These are phyloP conservation scores for Charadrius vociferus DNA, from an alignment of 2,113 vertebrate genomes.

Conservation along the genomic window DNA sequence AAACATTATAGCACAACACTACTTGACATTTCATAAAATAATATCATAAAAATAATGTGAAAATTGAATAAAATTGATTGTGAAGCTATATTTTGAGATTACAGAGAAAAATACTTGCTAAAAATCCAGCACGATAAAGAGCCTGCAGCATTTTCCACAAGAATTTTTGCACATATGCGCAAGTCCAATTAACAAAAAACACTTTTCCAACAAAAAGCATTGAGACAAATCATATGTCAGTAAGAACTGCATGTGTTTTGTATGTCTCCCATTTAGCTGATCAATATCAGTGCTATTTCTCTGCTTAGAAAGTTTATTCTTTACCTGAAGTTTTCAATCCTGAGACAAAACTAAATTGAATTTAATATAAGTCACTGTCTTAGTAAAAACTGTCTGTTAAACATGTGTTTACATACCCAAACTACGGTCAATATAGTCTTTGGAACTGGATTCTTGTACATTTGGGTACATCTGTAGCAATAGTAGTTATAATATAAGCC, in stretches of 20 bases:
- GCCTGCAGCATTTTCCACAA: background rate
- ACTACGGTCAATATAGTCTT: background rate
- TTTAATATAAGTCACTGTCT: background rate
- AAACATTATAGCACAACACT: background rate
- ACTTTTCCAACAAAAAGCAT: background rate
- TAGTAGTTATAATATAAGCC: background rate
- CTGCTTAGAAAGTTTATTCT: background rate
- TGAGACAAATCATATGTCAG: background rate
- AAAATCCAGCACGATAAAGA: background rate
- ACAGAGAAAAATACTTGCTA: fast-evolving
- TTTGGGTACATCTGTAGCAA: background rate
- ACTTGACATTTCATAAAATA: background rate
- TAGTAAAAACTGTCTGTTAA: background rate
- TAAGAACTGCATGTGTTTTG: background rate
- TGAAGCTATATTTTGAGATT: background rate
- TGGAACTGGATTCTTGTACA: background rate
- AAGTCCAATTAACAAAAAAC: background rate
- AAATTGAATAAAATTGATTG: background rate
- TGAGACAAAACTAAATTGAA: background rate
- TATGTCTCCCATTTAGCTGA: background rate
- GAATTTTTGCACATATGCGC: background rate
- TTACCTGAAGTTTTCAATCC: background rate
- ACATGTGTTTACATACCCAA: fast-evolving
- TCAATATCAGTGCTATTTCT: background rate
- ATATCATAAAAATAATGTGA: background rate